phyloP scores from a whole-genome alignment of 2,797 vertebrate species.

The Urosaurus nigricauda region DNA sequence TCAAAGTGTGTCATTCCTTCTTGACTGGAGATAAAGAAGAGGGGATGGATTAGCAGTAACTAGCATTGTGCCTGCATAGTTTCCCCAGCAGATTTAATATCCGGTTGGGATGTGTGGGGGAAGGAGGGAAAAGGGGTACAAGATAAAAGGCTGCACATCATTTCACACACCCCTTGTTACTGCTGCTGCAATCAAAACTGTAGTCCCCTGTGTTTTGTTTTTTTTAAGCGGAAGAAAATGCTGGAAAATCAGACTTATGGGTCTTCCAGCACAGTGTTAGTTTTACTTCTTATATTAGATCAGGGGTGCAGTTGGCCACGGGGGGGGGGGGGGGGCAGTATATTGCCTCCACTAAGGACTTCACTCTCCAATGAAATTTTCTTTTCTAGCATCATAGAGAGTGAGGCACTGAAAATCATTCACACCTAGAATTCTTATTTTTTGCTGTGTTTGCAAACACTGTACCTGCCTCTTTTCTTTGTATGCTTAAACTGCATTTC shows the following conservation, averaged over 20 bases:
- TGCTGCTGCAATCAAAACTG: neutral
- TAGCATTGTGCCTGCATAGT: neutral
- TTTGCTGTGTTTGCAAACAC: too few species aligned
- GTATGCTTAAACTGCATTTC: too few species aligned
- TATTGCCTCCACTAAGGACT: too few species aligned
- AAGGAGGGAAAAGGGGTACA: neutral
- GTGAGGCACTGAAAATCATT: too few species aligned
- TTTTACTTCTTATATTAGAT: neutral
- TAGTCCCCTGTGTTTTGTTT: neutral
- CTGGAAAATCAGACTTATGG: neutral
- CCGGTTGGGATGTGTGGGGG: too few species aligned
- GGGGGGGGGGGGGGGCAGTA: too few species aligned
- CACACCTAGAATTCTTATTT: too few species aligned
- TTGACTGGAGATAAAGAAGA: conserved; percentile 2
- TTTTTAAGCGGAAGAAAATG: neutral
- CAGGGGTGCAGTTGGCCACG: too few species aligned
- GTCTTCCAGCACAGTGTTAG: neutral
- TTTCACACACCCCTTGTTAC: neutral
- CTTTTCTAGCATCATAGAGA: too few species aligned
- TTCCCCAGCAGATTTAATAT: neutral
- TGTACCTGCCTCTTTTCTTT: too few species aligned
- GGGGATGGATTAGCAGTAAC: neutral
- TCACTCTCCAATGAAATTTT: too few species aligned
- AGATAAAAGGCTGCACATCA: neutral
- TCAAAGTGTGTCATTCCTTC: neutral